These are phyloP conservation scores for Chironomus riparius DNA, from an alignment of 2,888 invertebrate genomes.

Conservation along the genomic window DNA sequence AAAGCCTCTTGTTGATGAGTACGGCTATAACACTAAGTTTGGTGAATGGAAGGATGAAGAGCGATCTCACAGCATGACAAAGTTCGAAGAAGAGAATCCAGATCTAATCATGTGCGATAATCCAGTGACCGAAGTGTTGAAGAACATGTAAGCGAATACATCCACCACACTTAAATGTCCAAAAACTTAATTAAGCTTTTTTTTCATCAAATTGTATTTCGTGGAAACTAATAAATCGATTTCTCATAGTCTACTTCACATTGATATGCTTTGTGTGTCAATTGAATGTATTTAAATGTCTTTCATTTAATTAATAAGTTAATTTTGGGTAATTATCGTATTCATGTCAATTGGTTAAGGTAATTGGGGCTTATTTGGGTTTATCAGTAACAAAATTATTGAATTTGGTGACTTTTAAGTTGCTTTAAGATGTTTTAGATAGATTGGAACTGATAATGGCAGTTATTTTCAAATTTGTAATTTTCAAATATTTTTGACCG, in stretches of 20 bases:
- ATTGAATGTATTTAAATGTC: too few relatives aligned
- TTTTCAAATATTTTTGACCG: too few relatives aligned
- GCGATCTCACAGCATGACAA: background rate
- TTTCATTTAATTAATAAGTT: too few relatives aligned
- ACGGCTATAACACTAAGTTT: background rate
- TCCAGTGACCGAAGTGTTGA: background rate
- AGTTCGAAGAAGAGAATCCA: constrained; percentile 17
- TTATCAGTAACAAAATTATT: too few relatives aligned
- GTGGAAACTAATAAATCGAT: background rate
- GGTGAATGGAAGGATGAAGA: constrained; percentile 20
- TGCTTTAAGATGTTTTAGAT: too few relatives aligned
- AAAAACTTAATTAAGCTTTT: background rate
- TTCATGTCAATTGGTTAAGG: too few relatives aligned
- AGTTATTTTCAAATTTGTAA: too few relatives aligned
- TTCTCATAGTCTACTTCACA: background rate
- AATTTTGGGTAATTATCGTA: too few relatives aligned
- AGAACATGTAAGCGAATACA: constrained; percentile 11
- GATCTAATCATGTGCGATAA: constrained; percentile 16
- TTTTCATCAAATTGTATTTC: background rate
- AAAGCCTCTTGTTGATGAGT: background rate
- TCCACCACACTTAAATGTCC: background rate
- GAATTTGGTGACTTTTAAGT: too few relatives aligned
- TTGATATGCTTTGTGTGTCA: too few relatives aligned
- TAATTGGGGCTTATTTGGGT: too few relatives aligned
- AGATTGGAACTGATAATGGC: too few relatives aligned